These are phyloP conservation scores for Heliconius nattereri DNA, from an alignment of 1,140 invertebrate species.

Conservation along the genomic window DNA sequence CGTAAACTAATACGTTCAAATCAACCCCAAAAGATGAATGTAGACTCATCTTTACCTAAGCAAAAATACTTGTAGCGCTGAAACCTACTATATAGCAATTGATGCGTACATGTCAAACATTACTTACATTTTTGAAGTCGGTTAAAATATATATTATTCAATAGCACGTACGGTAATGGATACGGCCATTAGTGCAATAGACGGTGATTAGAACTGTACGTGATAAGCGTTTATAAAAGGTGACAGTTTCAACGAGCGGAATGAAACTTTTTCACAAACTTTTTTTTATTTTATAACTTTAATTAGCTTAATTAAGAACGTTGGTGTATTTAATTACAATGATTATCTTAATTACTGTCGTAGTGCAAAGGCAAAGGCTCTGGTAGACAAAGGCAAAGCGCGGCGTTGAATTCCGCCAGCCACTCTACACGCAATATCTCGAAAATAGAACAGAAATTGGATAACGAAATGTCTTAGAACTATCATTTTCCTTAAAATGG, in stretches of 20 bases:
- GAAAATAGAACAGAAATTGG: too few relatives aligned
- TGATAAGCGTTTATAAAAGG: constrained; percentile 36
- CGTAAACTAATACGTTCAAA: not conserved
- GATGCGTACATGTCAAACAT: too few relatives aligned
- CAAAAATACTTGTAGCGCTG: constrained; percentile 23
- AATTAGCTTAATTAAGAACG: not conserved
- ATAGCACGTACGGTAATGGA: constrained; percentile 37
- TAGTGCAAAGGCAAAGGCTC: too few relatives aligned
- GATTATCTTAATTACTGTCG: not conserved
- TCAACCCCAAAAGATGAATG: not conserved
- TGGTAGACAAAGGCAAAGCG: too few relatives aligned
- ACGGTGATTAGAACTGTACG: constrained; percentile 45
- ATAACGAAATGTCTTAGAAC: too few relatives aligned
- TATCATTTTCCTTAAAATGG: too few relatives aligned
- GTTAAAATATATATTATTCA: not conserved
- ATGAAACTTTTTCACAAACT: not conserved
- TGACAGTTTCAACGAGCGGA: not conserved
- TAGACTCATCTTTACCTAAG: constrained; percentile 4
- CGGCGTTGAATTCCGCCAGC: too few relatives aligned
- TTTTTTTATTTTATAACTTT: not conserved
- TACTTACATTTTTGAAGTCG: not conserved
- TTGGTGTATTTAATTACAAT: not conserved
- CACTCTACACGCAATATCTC: too few relatives aligned
- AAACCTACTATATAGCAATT: not conserved
- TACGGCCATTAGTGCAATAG: constrained; percentile 42